Conservation (phyloP, 1,140 invertebrate genomes). For the Hylaeus volcanicus region DNA sequence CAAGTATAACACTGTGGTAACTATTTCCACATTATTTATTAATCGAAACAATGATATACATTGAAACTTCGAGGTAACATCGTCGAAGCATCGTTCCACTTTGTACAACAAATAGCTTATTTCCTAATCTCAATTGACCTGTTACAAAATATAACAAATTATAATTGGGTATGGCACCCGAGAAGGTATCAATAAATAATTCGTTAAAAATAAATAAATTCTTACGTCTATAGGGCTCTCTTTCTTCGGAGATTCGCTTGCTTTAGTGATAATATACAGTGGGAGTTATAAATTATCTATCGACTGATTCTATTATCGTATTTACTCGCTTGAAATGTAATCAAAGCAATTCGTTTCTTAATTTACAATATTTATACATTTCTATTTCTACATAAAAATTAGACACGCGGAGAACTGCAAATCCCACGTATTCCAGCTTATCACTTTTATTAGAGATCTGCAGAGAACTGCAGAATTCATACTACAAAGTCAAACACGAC, state of each 20-base stretch:
- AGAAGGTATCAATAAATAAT: constrained; percentile 55
- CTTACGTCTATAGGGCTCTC: constrained; percentile 8
- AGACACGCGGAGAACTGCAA: neutral
- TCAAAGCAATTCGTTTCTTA: neutral
- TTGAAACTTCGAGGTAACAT: constrained; percentile 32
- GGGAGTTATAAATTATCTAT: neutral
- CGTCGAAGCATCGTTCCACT: constrained; percentile 26
- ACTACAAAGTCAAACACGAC: neutral
- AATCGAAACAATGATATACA: constrained; percentile 23
- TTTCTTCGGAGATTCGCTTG: neutral
- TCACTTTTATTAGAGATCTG: neutral
- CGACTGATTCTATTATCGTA: neutral
- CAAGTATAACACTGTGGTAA: neutral
- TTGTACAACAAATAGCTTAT: constrained; percentile 40
- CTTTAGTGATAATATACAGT: neutral
- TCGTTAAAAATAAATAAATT: constrained; percentile 40
- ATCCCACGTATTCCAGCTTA: neutral
- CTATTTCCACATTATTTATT: constrained; percentile 38
- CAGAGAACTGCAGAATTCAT: neutral
- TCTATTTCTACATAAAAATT: neutral
- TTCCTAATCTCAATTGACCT: neutral
- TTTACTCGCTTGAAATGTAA: no score
- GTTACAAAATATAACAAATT: constrained; percentile 28
- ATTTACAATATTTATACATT: constrained; percentile 1
- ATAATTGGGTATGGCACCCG: constrained; percentile 75